Evolutionary conservation across 2,113 vertebrate species (phyloP).

Genomic region (Cebidichthys violaceus): DNA sequence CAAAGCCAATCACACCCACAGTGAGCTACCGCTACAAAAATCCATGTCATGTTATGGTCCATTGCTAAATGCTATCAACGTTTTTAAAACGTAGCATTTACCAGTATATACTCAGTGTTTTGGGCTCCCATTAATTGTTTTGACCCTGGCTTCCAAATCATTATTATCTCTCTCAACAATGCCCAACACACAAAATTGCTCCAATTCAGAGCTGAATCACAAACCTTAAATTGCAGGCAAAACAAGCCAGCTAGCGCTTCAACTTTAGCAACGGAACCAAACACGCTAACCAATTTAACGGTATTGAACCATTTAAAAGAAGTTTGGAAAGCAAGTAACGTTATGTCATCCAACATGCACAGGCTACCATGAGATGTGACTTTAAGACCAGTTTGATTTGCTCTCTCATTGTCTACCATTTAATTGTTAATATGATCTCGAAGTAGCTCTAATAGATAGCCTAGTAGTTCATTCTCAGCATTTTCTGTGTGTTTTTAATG

Average conservation of each 20-base stretch:
- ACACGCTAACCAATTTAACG: background rate
- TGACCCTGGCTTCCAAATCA: background rate
- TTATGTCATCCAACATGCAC: background rate
- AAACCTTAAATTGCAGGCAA: too few species aligned
- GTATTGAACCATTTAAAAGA: background rate
- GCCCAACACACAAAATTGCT: background rate
- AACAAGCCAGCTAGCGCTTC: too few species aligned
- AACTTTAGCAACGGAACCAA: background rate
- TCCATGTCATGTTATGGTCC: too few species aligned
- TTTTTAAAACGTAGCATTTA: background rate
- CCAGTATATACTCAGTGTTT: background rate
- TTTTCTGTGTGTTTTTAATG: background rate
- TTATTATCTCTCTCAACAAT: background rate
- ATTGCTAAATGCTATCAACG: too few species aligned
- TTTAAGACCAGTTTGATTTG: too few species aligned
- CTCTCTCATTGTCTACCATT: too few species aligned
- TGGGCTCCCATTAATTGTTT: background rate
- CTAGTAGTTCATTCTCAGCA: background rate
- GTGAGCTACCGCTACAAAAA: too few species aligned
- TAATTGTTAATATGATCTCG: background rate
- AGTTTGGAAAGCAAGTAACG: background rate
- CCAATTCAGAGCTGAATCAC: too few species aligned
- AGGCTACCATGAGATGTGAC: background rate
- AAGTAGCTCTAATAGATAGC: background rate
- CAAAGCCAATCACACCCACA: too few species aligned